Base-by-base conservation (phyloP, 2,888 invertebrate species). In the Hirtodrosophila cameraria region DNA sequence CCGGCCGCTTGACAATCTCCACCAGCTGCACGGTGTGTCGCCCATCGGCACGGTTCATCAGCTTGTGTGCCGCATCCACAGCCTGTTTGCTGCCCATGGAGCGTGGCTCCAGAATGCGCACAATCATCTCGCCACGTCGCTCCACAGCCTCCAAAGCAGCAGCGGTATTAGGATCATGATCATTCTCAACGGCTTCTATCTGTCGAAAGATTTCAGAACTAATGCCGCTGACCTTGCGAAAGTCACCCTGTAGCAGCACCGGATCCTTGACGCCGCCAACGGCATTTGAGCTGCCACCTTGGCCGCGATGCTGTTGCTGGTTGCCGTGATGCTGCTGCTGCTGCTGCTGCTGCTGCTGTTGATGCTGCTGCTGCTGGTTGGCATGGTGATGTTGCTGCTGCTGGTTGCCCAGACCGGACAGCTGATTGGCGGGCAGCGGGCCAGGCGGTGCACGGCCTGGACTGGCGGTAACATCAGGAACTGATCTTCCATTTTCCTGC, bases 1-100 rank as follows among this genome's bases (percentile, higher is more conserved):
- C 99, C 0, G 99, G 99, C 83, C 99, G 94, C 92, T 99, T 99
- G 75, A 99, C 98, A 88, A 99, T 99, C 92, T 99, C 99, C 80
- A 99, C 98, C 89, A 98, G 94, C 90, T 96, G 69, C 16, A 97
- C 96, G 77, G 94, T 93, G 90, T 96, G 95, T 80, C 95, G 94
- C 11, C 94, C 92, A 76, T 91, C 91, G 50, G 90, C 89, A 64
- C 90, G 91, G 45, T 90, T 82, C 90, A 96, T 94, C 91, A 97
- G 96, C 89, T 96, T 95, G 91, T 97, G 96, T 83, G 97, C 97
- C 81, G 95, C 95, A 88, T 97, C 97, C 67, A 95, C 93, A 71
- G 96, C 96, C 87, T 95, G 94, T 87, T 96, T 93, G 73, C 97
- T 97, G 79, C 97, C 97, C 91, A 97, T 94, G 91, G 96, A 95